A percentile compares a stretch with the other conserved stretches of the same genome.
These are phyloP conservation scores for Drosophila guanche DNA, from an alignment of 1,140 invertebrate species.

Conservation along the genomic window DNA sequence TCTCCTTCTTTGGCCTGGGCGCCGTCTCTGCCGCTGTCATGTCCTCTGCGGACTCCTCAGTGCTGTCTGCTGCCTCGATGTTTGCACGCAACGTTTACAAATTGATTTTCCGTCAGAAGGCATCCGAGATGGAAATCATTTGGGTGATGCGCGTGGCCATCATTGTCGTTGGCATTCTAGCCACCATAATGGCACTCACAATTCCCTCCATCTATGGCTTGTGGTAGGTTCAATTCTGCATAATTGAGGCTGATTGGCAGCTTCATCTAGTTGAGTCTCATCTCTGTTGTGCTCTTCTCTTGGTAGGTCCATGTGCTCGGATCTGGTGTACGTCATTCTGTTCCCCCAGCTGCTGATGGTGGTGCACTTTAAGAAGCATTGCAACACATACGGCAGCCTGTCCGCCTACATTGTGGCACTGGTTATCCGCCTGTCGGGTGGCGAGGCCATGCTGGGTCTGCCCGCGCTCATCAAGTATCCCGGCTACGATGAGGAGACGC, in stretches of 20 bases:
- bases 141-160: conserved; percentile 98
- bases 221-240: conserved; percentile 87
- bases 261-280: conserved; percentile 38
- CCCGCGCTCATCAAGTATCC: conserved; percentile 94
- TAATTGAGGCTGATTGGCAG: conserved; percentile 44
- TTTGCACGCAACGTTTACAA: conserved; percentile 99
- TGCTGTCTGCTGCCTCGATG: conserved; percentile 98
- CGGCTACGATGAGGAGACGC: conserved; percentile 89
- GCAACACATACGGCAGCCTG: conserved; percentile 98
- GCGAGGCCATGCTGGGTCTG: conserved; percentile 93
- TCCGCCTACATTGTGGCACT: conserved; percentile 95
- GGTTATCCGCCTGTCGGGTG: conserved; percentile 93
- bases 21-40: conserved; percentile 99
- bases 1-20: conserved; percentile 98
- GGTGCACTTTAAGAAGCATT: conserved; percentile 96
- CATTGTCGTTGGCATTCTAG: conserved; percentile 95
- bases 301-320: conserved; percentile 95
- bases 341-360: conserved; percentile 98
- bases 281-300: neutral
- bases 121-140: conserved; percentile 98
- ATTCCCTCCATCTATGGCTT: conserved; percentile 98
- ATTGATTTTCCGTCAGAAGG: conserved; percentile 96
- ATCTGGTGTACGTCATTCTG: conserved; percentile 98
- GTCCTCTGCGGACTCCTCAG: conserved; percentile 99
- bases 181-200: conserved; percentile 97